Conservation (phyloP, 2,113 vertebrate genomes). For the Prunella fulvescens region DNA sequence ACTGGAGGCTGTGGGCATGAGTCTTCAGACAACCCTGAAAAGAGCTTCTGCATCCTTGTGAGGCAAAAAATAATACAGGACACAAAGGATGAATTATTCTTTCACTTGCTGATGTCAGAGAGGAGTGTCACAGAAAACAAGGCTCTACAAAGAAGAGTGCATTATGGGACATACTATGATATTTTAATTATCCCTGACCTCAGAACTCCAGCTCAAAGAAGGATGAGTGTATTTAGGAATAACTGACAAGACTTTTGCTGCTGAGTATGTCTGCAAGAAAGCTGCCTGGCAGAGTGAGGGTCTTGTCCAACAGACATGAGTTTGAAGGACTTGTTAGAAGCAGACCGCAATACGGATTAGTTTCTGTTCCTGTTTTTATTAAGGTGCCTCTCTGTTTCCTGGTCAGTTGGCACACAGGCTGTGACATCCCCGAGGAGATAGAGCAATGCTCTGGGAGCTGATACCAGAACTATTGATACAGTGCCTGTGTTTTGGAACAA, state of each 20-base stretch:
- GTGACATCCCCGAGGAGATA: rapidly evolving
- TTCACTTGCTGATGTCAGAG: not conserved
- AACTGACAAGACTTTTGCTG: not conserved
- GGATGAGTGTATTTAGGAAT: not conserved
- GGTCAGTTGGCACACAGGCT: not conserved
- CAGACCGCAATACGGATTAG: not conserved
- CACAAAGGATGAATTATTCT: not conserved
- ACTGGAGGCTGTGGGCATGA: not conserved
- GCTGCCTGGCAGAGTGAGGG: not conserved
- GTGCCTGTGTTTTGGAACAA: not conserved
- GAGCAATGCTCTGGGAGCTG: not conserved
- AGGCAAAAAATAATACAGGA: not conserved
- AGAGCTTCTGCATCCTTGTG: not conserved
- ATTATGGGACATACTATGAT: not conserved
- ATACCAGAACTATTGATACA: not conserved
- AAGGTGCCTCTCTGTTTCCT: not conserved
- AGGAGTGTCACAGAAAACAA: not conserved
- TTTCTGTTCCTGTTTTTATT: not conserved
- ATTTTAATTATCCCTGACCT: not conserved
- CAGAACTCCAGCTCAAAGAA: not conserved
- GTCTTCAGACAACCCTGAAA: not conserved
- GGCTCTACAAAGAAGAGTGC: not conserved
- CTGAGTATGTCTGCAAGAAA: not conserved
- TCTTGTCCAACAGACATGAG: not conserved
- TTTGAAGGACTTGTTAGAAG: not conserved